Conservation (phyloP, 2,797 vertebrate species). For the Sebastes kiyomatsui region DNA sequence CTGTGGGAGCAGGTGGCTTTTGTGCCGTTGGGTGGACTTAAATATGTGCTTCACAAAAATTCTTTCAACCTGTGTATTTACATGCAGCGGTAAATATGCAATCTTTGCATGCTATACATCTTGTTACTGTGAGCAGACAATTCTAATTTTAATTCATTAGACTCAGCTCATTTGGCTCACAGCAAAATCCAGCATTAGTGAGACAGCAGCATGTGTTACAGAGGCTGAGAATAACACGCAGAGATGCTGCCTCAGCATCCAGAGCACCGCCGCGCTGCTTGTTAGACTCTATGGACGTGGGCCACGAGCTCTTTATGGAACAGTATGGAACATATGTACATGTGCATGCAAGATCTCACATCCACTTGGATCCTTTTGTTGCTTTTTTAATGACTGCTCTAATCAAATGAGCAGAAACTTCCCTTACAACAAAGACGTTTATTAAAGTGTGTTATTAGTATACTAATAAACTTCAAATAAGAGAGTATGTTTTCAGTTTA, state of each 20-base stretch:
- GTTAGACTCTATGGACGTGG: background rate
- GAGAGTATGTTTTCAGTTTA: no score
- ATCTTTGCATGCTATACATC: conserved; percentile 18
- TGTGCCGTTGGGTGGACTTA: background rate
- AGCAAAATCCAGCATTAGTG: conserved; percentile 40
- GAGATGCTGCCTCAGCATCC: conserved; percentile 49
- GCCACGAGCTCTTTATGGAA: background rate
- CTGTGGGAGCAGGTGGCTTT: background rate
- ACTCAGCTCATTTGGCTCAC: conserved; percentile 53
- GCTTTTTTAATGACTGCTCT: background rate
- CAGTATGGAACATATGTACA: background rate
- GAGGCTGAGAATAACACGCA: conserved; percentile 17
- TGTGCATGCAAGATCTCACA: background rate
- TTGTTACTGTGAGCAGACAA: conserved; percentile 9
- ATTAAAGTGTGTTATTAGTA: no score
- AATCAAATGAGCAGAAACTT: background rate
- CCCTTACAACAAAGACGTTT: no score
- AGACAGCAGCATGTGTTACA: conserved; percentile 30
- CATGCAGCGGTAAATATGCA: background rate
- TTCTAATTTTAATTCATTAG: conserved; percentile 59
- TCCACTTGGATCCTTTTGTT: background rate
- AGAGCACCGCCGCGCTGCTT: background rate
- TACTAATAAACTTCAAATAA: no score
- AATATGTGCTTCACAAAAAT: conserved; percentile 4
- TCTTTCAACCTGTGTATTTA: background rate